A percentile compares a stretch with the other conserved stretches of the same genome.
These are phyloP conservation scores for Diplodus sargus DNA, from an alignment of 2,797 vertebrate species.

Conservation along the genomic window DNA sequence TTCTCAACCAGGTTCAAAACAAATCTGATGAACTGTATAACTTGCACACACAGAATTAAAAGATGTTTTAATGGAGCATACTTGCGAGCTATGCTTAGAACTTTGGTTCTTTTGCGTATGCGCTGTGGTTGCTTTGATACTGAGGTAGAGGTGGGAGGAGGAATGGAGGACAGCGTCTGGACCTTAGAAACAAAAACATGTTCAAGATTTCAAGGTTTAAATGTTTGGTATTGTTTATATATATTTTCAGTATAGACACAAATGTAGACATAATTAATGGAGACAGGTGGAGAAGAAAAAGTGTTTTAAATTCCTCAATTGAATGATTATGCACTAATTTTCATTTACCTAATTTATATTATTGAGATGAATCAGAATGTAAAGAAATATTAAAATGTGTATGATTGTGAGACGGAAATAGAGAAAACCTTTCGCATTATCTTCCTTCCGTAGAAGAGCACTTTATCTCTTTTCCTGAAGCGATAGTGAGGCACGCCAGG, in stretches of 20 bases:
- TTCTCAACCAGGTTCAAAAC: background rate
- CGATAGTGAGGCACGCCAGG: conserved; percentile 90
- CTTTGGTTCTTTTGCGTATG: conserved; percentile 91
- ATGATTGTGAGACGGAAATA: background rate
- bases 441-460: conserved; percentile 96
- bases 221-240: background rate
- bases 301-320: background rate
- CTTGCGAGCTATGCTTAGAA: conserved; percentile 94
- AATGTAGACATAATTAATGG: background rate
- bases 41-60: background rate
- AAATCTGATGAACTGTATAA: background rate
- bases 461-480: conserved; percentile 94
- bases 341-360: background rate
- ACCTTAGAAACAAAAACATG: conserved; percentile 81
- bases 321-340: background rate
- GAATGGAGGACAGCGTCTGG: conserved; percentile 88
- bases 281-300: background rate
- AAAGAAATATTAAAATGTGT: background rate
- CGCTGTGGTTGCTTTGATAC: conserved; percentile 86
- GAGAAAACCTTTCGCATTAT: conserved; percentile 94
- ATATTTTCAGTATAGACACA: background rate
- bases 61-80: conserved; percentile 61
- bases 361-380: background rate
- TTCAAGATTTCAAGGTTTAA: background rate
- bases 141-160: conserved; percentile 81